Conservation (phyloP, 1,140 invertebrate genomes). For the Pseudomyrmex concolor region DNA sequence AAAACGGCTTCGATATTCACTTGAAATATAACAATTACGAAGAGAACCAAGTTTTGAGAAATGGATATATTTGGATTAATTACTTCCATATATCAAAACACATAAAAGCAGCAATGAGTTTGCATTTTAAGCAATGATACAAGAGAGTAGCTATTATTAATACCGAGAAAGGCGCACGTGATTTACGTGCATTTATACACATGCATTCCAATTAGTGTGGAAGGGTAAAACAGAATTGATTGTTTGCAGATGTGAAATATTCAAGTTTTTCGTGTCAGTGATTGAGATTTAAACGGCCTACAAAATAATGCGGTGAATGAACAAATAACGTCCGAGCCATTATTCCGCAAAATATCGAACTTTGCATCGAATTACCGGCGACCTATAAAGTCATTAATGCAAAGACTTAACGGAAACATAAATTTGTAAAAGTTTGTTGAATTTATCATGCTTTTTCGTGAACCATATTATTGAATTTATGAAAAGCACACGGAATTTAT, state of each 20-base stretch:
- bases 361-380: conserved; percentile 50
- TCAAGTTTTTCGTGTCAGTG: conserved; percentile 23
- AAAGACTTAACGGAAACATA: neutral
- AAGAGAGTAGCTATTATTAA: conserved; percentile 61
- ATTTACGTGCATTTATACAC: conserved; percentile 53
- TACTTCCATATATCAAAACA: conserved; percentile 19
- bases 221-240: conserved; percentile 54
- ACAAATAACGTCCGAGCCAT: conserved; percentile 45
- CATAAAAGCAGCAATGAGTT: conserved; percentile 56
- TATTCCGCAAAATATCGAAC: conserved; percentile 37
- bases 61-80: conserved; percentile 17
- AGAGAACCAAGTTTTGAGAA: conserved; percentile 3
- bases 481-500: conserved; percentile 44
- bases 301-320: conserved; percentile 38
- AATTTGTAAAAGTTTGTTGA: neutral
- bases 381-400: conserved; percentile 12
- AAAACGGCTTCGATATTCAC: conserved; percentile 9
- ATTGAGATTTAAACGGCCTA: conserved; percentile 57
- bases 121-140: conserved; percentile 54
- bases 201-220: conserved; percentile 53
- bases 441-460: neutral
- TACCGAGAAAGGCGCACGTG: conserved; percentile 49
- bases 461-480: conserved; percentile 17
- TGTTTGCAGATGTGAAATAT: conserved; percentile 60
- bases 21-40: conserved; percentile 1